Percentiles rank a stretch among this genome's conserved stretches.
Conservation (phyloP, 2,797 vertebrate species). For the Uromys caudimaculatus region DNA sequence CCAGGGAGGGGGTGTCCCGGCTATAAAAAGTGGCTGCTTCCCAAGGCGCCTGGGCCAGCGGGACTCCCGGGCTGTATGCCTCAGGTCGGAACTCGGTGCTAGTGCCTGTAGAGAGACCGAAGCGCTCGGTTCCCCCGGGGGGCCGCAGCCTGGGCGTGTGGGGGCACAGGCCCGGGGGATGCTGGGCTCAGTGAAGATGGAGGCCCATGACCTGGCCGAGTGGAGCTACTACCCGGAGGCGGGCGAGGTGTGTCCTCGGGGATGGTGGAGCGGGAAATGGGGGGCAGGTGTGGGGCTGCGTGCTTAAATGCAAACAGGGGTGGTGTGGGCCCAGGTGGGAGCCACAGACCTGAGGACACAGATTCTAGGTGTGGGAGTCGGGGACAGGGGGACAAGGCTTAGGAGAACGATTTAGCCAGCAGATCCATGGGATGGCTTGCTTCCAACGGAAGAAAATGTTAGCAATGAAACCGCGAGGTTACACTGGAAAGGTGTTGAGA, state of each 20-base stretch:
- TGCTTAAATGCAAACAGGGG: background rate
- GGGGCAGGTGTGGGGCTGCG: background rate
- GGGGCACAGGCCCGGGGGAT: conserved; percentile 80
- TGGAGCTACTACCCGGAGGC: conserved; percentile 85
- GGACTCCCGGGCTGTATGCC: conserved; percentile 48
- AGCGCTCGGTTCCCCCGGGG: conserved; percentile 61
- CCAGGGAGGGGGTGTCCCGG: conserved; percentile 65
- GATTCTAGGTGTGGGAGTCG: conserved; percentile 55
- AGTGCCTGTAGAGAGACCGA: conserved; percentile 50
- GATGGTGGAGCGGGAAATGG: conserved; percentile 60
- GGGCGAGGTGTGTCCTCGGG: conserved; percentile 81
- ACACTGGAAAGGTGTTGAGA: background rate
- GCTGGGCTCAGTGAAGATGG: conserved; percentile 84
- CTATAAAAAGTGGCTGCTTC: conserved; percentile 82
- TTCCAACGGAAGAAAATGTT: background rate
- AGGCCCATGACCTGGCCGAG: conserved; percentile 82
- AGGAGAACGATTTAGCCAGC: background rate
- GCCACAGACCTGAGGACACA: background rate
- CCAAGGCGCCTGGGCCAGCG: conserved; percentile 68
- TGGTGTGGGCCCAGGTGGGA: background rate
- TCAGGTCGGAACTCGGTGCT: conserved; percentile 10
- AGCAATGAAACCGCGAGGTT: background rate
- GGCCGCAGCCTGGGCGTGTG: conserved; percentile 46
- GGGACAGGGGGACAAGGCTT: background rate
- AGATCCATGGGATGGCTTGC: background rate